Base-by-base conservation (phyloP, 1,140 invertebrate genomes). In the Lepidotrigona ventralis region DNA sequence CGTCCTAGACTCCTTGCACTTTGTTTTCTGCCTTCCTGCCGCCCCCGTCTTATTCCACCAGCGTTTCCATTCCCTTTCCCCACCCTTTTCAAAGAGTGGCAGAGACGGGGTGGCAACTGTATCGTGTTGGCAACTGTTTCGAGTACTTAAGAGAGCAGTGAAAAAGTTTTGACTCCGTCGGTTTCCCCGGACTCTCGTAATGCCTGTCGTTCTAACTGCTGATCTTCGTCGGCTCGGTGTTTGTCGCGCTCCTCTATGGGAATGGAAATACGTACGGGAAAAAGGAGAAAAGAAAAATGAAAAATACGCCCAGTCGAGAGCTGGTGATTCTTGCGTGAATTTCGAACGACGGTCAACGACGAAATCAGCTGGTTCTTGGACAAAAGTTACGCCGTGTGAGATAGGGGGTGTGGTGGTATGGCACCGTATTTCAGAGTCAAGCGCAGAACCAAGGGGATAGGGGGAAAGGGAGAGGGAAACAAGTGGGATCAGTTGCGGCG, bases 341-440 rank as follows among this genome's bases (percentile, higher is more conserved):
- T 69, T 73, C 71, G 83, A 56, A 51, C 23, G 75, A 86, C 3
- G 15, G 29, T 60, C 70, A 66, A 64, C 17, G 80, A 64, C 17
- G 80, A 79, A 26, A 74, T 53, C 60, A n/a, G 8, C 4, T 23
- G 23, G 26, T 19, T 1, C 0, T 3, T 15, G 81, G 88, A 89
- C 88, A 91, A 90, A 90, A 90, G 85, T 91, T 88, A 64, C 26
- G 46, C 85, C 33, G 87, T 63, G 75, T 15, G 80, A 81, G 87
- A 88, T 88, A 91, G 91, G 89, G 92, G 92, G 92, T 93, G 92
- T 93, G 93, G 92, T 87, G 89, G 87, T 77, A 33, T 33, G 6
- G 84, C 81, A 79, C 87, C 91, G 91, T 93, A 93, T 93, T 93
- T 93, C 91, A 93, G 86, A 93, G 93, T 93, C 93, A 93, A 89